Percentiles rank a stretch among this genome's conserved stretches.
phyloP scores from a whole-genome alignment of 1,140 invertebrate species.

The Drosophila persimilis region DNA sequence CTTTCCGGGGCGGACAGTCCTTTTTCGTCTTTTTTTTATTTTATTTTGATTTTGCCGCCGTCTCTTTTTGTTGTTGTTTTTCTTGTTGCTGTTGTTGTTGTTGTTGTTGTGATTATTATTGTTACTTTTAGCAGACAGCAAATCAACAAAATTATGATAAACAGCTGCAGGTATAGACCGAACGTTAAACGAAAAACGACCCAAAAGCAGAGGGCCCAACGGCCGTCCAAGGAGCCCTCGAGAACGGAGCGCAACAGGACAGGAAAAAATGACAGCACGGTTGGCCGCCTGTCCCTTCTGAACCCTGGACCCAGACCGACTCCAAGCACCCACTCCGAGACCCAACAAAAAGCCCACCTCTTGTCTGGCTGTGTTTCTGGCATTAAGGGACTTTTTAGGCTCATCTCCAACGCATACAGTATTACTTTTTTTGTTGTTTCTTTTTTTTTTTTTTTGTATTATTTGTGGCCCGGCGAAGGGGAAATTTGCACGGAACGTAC shows the following conservation, averaged over 20 bases:
- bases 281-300: slow-evolving; percentile 61
- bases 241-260: slow-evolving; percentile 19
- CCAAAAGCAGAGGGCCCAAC: slow-evolving; percentile 40
- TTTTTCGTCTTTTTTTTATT: slow-evolving; percentile 19
- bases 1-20: slow-evolving; percentile 51
- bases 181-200: slow-evolving; percentile 58
- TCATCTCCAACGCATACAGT: slow-evolving; percentile 56
- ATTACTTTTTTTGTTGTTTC: slow-evolving; percentile 41
- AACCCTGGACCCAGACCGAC: slow-evolving; percentile 13
- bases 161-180: slow-evolving; percentile 75
- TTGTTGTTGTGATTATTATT: slow-evolving; percentile 66
- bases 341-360: slow-evolving; percentile 8
- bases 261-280: slow-evolving; percentile 54
- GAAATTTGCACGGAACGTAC: slow-evolving; percentile 13
- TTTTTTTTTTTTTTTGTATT: slow-evolving; percentile 48
- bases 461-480: slow-evolving; percentile 35
- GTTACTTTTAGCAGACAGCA: slow-evolving; percentile 72
- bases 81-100: slow-evolving; percentile 41
- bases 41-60: slow-evolving; percentile 57
- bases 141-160: slow-evolving; percentile 82
- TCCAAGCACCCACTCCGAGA: too few species aligned
- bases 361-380: slow-evolving; percentile 35
- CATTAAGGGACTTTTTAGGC: slow-evolving; percentile 66
- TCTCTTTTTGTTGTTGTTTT: slow-evolving; percentile 35
- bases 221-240: slow-evolving; percentile 24